Percentiles rank a stretch among this genome's conserved stretches.
phyloP scores from a whole-genome alignment of 2,113 vertebrate species.

The Scartelaos histophorus region DNA sequence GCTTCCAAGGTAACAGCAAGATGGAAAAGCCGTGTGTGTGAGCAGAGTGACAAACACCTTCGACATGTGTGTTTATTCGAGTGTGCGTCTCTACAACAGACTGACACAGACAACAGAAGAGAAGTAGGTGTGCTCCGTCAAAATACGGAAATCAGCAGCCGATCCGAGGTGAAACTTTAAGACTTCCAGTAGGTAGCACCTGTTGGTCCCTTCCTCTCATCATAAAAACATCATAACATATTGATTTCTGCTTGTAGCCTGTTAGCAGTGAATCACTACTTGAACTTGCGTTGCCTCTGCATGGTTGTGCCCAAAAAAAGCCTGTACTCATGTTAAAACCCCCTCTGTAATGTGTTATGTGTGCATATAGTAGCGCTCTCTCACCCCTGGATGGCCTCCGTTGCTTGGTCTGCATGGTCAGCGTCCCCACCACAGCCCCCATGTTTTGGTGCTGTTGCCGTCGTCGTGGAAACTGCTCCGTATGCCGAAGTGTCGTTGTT shows the following conservation, averaged over 20 bases:
- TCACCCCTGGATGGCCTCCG: slow-evolving; percentile 93
- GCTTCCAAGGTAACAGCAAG: slow-evolving; percentile 81
- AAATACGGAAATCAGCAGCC: slow-evolving; percentile 9
- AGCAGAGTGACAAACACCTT: slow-evolving; percentile 78
- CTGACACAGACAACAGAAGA: slow-evolving; percentile 6
- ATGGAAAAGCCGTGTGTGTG: slow-evolving; percentile 71
- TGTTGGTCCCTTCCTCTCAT: slow-evolving; percentile 43
- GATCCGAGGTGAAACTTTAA: slow-evolving; percentile 45
- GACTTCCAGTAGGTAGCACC: slow-evolving; percentile 40
- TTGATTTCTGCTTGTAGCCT: slow-evolving; percentile 31
- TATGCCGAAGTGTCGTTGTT: slow-evolving; percentile 46
- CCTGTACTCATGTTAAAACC: neutral
- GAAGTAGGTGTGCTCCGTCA: neutral
- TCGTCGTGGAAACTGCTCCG: slow-evolving; percentile 73
- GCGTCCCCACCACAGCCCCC: slow-evolving; percentile 96
- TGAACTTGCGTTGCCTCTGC: slow-evolving; percentile 27
- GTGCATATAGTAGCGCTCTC: slow-evolving; percentile 56
- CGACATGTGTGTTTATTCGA: slow-evolving; percentile 62
- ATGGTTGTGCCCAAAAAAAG: slow-evolving; percentile 1
- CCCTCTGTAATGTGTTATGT: neutral
- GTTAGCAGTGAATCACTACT: neutral
- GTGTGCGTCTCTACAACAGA: slow-evolving; percentile 4
- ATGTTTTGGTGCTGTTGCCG: slow-evolving; percentile 76
- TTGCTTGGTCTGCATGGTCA: slow-evolving; percentile 95
- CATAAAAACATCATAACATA: slow-evolving; percentile 13